These are phyloP conservation scores for Hephaestus fuliginosus DNA, from an alignment of 2,797 vertebrate species.

Conservation along the genomic window DNA sequence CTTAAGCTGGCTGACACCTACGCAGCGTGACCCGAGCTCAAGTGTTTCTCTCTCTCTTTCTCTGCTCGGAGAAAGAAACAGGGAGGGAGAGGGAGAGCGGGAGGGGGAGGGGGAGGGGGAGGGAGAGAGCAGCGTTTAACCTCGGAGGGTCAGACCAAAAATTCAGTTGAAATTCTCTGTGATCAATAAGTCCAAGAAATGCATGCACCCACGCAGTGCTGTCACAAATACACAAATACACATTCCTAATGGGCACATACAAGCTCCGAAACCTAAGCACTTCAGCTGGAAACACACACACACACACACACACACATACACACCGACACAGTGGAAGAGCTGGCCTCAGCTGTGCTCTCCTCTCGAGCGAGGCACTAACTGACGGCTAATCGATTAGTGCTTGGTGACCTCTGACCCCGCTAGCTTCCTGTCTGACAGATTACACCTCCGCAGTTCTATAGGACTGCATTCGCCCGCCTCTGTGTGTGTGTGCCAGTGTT, in stretches of 20 bases:
- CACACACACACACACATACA: conserved; percentile 36
- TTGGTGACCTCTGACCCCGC: conserved; percentile 83
- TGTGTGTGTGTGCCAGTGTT: conserved; percentile 24
- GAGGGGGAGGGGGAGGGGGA: conserved; percentile 76
- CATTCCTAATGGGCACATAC: conserved; percentile 49
- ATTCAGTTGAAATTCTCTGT: conserved; percentile 92
- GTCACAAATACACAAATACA: conserved; percentile 70
- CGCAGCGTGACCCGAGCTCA: conserved; percentile 73
- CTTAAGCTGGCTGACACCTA: conserved; percentile 73
- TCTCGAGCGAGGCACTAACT: conserved; percentile 78
- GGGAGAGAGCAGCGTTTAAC: conserved; percentile 88
- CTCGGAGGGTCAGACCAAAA: conserved; percentile 92
- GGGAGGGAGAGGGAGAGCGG: not conserved
- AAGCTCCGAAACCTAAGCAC: conserved; percentile 49
- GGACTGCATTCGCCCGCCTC: conserved; percentile 50
- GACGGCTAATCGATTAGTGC: conserved; percentile 89
- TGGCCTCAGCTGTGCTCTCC: conserved; percentile 91
- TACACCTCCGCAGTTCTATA: conserved; percentile 80
- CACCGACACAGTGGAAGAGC: conserved; percentile 73
- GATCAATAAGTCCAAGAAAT: conserved; percentile 89
- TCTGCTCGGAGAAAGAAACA: conserved; percentile 44
- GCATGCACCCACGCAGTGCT: conserved; percentile 85
- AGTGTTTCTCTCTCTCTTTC: conserved; percentile 72
- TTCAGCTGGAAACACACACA: conserved; percentile 34
- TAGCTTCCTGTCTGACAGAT: conserved; percentile 87